Percentiles rank a stretch among this genome's conserved stretches.
phyloP scores from a whole-genome alignment of 2,113 vertebrate genomes.

The Motacilla alba region DNA sequence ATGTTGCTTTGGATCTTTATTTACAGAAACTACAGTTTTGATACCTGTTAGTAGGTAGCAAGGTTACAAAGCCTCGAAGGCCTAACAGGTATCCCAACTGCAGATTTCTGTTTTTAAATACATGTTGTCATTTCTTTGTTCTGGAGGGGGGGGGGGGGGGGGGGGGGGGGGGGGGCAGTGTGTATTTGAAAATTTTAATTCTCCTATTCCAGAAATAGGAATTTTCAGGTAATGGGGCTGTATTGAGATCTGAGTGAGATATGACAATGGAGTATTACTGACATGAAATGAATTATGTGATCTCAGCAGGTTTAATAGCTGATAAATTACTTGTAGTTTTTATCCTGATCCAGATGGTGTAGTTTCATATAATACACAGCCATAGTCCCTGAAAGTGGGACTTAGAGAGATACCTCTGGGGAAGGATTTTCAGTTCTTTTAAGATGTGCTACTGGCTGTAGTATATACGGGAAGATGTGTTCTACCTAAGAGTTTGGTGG shows the following conservation, averaged over 20 bases:
- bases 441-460: not conserved
- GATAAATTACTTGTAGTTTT: not conserved
- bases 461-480: not conserved
- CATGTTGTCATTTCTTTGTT: not conserved
- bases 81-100: not conserved
- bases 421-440: not conserved
- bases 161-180: rapidly evolving
- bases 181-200: not conserved
- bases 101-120: not conserved
- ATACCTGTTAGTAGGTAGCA: not conserved
- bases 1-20: not conserved
- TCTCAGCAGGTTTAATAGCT: not conserved
- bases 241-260: not conserved
- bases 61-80: not conserved
- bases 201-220: not conserved
- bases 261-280: not conserved
- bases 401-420: not conserved
- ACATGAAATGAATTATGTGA: not conserved
- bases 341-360: not conserved
- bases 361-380: not conserved
- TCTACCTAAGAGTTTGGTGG: not conserved
- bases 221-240: not conserved
- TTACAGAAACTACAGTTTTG: not conserved
- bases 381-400: not conserved
- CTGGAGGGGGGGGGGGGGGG: rapidly evolving